These are phyloP conservation scores for Oxyscelio sp. DNA, from an alignment of 2,888 invertebrate species.

Conservation along the genomic window DNA sequence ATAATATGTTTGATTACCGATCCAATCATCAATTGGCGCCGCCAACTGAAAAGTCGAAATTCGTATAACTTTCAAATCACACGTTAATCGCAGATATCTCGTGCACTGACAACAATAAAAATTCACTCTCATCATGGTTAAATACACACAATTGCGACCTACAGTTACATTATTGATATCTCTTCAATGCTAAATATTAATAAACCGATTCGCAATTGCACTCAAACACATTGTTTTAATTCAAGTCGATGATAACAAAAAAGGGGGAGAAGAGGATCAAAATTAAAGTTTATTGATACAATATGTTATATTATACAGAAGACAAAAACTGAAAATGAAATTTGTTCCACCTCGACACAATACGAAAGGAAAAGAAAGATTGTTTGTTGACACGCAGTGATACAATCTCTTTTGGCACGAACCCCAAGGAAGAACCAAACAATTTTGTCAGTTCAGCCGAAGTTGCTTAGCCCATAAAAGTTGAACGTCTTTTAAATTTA, in stretches of 20 bases:
- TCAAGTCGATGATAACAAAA: conserved; percentile 53
- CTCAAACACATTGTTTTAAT: conserved; percentile 52
- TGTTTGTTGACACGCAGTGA: conserved; percentile 61
- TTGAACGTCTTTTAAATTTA: conserved; percentile 2
- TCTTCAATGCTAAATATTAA: conserved; percentile 42
- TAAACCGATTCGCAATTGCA: conserved; percentile 60
- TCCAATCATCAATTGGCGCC: conserved; percentile 51
- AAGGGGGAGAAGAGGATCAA: conserved; percentile 16
- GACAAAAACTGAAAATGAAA: conserved; percentile 14
- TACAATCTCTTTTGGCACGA: conserved; percentile 82
- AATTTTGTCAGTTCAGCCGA: conserved; percentile 75
- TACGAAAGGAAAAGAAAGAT: conserved; percentile 42
- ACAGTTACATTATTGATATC: conserved; percentile 60
- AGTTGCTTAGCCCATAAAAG: conserved; percentile 54
- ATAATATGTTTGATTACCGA: conserved; percentile 69
- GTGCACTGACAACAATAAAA: conserved; percentile 54
- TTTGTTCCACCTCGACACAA: conserved; percentile 41
- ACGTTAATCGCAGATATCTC: conserved; percentile 68
- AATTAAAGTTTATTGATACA: conserved; percentile 10
- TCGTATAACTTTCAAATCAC: conserved; percentile 55
- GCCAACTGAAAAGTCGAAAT: conserved; percentile 64
- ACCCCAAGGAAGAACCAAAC: conserved; percentile 81
- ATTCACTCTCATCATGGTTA: conserved; percentile 68
- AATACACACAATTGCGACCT: conserved; percentile 73
- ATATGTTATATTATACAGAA: conserved; percentile 38